phyloP scores from a whole-genome alignment of 2,888 invertebrate species.

The Conchocele bisecta region DNA sequence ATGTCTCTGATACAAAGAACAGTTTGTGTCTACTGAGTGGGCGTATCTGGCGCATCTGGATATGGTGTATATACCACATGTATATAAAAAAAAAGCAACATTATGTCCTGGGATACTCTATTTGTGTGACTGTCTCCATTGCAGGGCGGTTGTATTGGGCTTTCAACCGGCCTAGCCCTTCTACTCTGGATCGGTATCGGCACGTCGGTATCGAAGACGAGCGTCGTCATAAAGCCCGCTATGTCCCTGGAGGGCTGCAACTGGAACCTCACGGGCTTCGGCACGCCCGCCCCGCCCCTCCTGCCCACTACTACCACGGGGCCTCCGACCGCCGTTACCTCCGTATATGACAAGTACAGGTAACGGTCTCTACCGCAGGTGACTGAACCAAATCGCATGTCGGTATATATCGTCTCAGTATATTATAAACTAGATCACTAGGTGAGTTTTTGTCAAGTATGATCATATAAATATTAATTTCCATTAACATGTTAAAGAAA shows the following conservation, averaged over 20 bases:
- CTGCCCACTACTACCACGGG: not conserved
- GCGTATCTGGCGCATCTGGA: no score
- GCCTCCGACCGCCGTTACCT: slow-evolving; percentile 3
- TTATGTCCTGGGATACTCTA: not conserved
- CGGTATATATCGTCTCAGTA: no score
- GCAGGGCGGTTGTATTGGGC: slow-evolving; percentile 44
- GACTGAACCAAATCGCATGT: no score
- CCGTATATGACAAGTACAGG: slow-evolving; percentile 46
- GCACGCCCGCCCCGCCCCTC: slow-evolving; percentile 1
- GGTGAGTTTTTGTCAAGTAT: not conserved
- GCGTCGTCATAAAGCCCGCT: slow-evolving; percentile 37
- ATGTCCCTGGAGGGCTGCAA: slow-evolving; percentile 38
- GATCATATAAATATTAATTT: not conserved
- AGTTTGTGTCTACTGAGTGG: no score
- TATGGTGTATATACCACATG: no score
- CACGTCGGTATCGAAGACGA: slow-evolving; percentile 21
- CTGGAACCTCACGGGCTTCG: slow-evolving; percentile 36
- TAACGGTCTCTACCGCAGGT: no score
- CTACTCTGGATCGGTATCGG: slow-evolving; percentile 52
- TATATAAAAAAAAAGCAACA: no score
- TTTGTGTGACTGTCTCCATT: not conserved
- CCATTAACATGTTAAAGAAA: no score
- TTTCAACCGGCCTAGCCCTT: slow-evolving; percentile 20
- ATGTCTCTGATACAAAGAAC: no score
- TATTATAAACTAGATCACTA: not conserved